Evolutionary conservation across 2,888 invertebrate species (phyloP).

Genomic region (Lordiphosa fenestrarum): DNA sequence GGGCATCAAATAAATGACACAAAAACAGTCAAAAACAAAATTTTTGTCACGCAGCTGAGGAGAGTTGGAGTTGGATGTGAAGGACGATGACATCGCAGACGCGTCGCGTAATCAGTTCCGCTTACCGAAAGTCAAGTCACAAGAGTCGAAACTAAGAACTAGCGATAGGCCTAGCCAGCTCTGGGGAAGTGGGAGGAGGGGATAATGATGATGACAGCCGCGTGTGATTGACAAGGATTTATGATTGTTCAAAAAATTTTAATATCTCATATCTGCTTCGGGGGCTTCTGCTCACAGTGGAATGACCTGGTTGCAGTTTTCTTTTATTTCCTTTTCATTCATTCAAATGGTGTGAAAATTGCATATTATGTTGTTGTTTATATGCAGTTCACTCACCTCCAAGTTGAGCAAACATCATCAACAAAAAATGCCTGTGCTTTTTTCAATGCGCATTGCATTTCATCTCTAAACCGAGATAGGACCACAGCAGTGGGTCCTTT

Average conservation of each 20-base stretch:
- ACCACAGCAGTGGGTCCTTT: slow-evolving; percentile 48
- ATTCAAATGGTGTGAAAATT: slow-evolving; percentile 70
- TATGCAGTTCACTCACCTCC: slow-evolving; percentile 37
- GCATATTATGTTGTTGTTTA: slow-evolving; percentile 45
- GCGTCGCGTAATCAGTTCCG: slow-evolving; percentile 68
- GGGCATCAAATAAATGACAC: slow-evolving; percentile 64
- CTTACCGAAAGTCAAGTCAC: slow-evolving; percentile 59
- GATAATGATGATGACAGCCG: slow-evolving; percentile 68
- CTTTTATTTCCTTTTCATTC: slow-evolving; percentile 24
- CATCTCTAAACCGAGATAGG: slow-evolving; percentile 71
- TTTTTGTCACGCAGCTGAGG: slow-evolving; percentile 68
- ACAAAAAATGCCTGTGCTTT: slow-evolving; percentile 36
- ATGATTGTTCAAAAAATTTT: slow-evolving; percentile 71
- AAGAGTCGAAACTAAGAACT: slow-evolving; percentile 48
- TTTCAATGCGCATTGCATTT: slow-evolving; percentile 77
- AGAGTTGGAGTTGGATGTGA: slow-evolving; percentile 4
- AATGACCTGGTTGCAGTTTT: slow-evolving; percentile 55
- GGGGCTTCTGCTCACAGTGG: slow-evolving; percentile 28
- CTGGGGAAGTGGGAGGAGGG: slow-evolving; percentile 7
- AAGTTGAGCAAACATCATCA: slow-evolving; percentile 50
- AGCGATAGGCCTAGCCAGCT: slow-evolving; percentile 40
- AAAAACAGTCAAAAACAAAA: slow-evolving; percentile 37
- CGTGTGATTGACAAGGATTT: slow-evolving; percentile 77
- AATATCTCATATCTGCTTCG: slow-evolving; percentile 38
- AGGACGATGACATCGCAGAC: slow-evolving; percentile 34